Conservation (phyloP, 1,140 invertebrate genomes). For the Archivesica marissinica region DNA sequence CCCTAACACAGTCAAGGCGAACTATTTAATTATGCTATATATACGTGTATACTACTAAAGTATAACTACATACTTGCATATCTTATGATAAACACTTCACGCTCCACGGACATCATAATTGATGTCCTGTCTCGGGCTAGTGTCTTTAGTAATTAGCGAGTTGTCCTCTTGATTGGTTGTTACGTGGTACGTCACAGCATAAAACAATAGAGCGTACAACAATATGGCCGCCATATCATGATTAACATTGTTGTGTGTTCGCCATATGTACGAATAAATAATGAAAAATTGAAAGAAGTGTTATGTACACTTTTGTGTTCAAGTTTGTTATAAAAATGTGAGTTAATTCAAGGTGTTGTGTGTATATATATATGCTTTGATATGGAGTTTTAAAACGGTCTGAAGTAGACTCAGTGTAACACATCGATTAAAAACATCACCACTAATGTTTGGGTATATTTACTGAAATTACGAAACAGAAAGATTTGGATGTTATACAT, state of each 20-base stretch:
- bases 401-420: too few species aligned
- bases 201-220: slow-evolving; percentile 16
- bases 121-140: slow-evolving; percentile 12
- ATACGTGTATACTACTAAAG: too few species aligned
- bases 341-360: background rate
- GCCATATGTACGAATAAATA: background rate
- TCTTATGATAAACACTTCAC: background rate
- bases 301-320: too few species aligned
- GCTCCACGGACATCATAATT: slow-evolving; percentile 14
- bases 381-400: too few species aligned
- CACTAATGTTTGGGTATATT: too few species aligned
- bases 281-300: background rate
- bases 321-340: background rate
- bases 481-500: too few species aligned
- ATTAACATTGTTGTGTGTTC: background rate
- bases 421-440: too few species aligned
- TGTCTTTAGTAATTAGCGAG: slow-evolving; percentile 28
- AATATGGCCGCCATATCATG: slow-evolving; percentile 25
- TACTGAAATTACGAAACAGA: too few species aligned
- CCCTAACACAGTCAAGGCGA: too few species aligned
- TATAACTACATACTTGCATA: too few species aligned
- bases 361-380: background rate
- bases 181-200: slow-evolving; percentile 20
- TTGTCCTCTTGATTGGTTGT: slow-evolving; percentile 33
- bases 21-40: too few species aligned